Evolutionary conservation across 1,140 invertebrate genomes (phyloP), one percentile per base, ranked within the genome.

Genomic region (Ectropis grisescens): DNA sequence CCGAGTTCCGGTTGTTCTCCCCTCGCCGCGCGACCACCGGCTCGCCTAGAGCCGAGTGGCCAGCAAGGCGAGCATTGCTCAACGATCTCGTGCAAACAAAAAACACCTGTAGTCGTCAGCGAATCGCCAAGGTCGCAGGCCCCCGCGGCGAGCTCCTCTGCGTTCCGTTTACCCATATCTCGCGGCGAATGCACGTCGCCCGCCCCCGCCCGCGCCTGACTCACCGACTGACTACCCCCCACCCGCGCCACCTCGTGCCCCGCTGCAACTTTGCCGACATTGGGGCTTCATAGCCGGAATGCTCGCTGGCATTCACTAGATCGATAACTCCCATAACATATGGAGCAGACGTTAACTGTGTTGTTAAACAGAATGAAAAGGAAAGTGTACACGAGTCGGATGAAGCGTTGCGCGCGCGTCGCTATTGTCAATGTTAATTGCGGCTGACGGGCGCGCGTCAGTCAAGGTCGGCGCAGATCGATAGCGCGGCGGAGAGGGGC

Each of bases 161-260:
- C 68, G 71, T 64, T 75, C 70, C 70, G 68, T 62, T 76, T 68
- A 75, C 72, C 72, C 70, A 80, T 71, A 80, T 80, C 67, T 80
- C 69, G 68, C 70, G 74, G 68, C 68, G 54, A 75, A 61, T 68
- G 69, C 65, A 71, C 48, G 62, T 61, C 41, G 35, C 53, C 39
- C 48, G 29, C 55, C 68, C 60, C 62, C 68, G 60, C 65, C 70
- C 58, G 58, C 59, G 32, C 47, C 44, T 71, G 69, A 72, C 58
- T 74, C 68, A 72, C 56, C 57, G 37, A 25, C 22, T 47, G 33
- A 48, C 48, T 51, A 44, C 2, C 50, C 27, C 30, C 41, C 41
- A 52, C 47, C 39, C 32, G 36, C 35, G 31, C 24, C 8, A 27
- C 43, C 45, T 29, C 43, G 16, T 43, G 23, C 44, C 26, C 44